A percentile compares a stretch with the other conserved stretches of the same genome.
Conservation (phyloP, 2,797 vertebrate genomes). For the Falco naumanni region DNA sequence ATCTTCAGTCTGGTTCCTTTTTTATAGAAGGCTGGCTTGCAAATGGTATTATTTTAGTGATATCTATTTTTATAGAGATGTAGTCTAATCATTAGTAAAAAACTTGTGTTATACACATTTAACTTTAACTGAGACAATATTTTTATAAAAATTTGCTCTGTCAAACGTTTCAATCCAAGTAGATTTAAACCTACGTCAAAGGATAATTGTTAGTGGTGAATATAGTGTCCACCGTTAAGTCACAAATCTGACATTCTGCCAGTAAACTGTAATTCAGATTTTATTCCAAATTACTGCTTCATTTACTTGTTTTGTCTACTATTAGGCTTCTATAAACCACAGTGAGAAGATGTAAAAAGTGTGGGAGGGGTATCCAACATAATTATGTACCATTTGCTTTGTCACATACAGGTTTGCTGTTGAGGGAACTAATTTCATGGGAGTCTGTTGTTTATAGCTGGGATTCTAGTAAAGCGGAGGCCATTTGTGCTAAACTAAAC, state of each 20-base stretch:
- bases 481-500: neutral
- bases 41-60: neutral
- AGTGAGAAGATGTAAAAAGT: neutral
- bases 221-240: neutral
- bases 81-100: neutral
- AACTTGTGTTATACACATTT: neutral
- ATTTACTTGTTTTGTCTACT: slow-evolving; percentile 17
- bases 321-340: neutral
- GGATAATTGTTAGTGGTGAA: neutral
- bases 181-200: neutral
- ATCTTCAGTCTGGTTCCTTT: neutral
- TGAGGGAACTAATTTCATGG: neutral
- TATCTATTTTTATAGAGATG: neutral
- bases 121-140: neutral
- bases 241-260: neutral
- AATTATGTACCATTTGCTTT: neutral
- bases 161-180: neutral
- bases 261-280: neutral
- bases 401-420: neutral
- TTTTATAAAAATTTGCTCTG: neutral
- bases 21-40: neutral
- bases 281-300: neutral
- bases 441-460: neutral
- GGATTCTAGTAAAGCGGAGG: neutral
- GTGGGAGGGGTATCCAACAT: neutral